Evolutionary conservation across 2,888 invertebrate species (phyloP).

Genomic region (Agriopis leucophaearia): DNA sequence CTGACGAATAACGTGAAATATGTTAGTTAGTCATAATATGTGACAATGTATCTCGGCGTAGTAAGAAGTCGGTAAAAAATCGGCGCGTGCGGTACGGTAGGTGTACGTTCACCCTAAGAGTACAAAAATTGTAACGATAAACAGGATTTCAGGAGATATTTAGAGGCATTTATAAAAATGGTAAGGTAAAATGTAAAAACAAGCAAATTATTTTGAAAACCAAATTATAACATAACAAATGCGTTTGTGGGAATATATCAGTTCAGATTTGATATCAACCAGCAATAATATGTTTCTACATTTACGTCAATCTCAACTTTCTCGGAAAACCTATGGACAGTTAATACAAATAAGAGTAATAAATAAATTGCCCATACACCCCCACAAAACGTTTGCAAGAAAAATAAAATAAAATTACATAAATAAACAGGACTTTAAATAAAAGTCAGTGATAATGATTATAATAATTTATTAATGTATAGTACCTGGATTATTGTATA

Average conservation of each 20-base stretch:
- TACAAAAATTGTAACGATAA: not conserved
- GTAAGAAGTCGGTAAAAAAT: no score
- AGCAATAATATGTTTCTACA: constrained; percentile 49
- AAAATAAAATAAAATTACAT: constrained; percentile 72
- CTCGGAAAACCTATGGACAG: constrained; percentile 25
- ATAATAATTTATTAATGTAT: constrained; percentile 74
- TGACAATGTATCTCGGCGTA: no score
- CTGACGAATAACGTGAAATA: no score
- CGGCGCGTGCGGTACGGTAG: no score
- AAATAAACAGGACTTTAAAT: constrained; percentile 80
- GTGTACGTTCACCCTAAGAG: no score
- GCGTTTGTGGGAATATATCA: constrained; percentile 85
- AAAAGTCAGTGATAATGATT: constrained; percentile 74
- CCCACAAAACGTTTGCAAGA: constrained; percentile 81
- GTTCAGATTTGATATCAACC: constrained; percentile 55
- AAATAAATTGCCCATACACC: constrained; percentile 82
- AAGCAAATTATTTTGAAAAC: constrained; percentile 49
- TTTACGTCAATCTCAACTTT: constrained; percentile 33
- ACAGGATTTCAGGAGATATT: not conserved
- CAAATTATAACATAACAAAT: constrained; percentile 55
- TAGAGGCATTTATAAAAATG: constrained; percentile 28
- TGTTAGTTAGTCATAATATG: no score
- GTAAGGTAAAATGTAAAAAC: constrained; percentile 29
- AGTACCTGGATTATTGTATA: constrained; percentile 47
- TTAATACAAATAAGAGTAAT: constrained; percentile 24